Base-by-base conservation (phyloP, 2,888 invertebrate genomes). In the Xylocampa areola region DNA sequence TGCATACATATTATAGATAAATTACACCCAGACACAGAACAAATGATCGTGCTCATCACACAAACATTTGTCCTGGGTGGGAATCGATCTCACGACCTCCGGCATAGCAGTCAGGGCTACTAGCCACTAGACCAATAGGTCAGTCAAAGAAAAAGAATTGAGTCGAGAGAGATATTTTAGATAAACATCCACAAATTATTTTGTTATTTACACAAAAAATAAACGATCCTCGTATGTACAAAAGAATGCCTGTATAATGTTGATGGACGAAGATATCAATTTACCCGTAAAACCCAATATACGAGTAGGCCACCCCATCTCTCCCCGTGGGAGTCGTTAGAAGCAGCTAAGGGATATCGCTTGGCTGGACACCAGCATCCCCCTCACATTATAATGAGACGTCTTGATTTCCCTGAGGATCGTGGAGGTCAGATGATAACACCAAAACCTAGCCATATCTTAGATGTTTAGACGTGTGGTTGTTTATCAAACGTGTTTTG, bases 241-340 rank as follows among this genome's bases (percentile, higher is more conserved):
- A 14, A 8, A 32, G 14, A 32, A 32, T 2, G 6, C 7, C 7
- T 7, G 0, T 0, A 2, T 14, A 13, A 32, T 32, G 6, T n/a
- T 30, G 21, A 30, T 21, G 30, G 25, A 37, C 37, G 30, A 37
- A 30, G 17, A 30, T 50, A 50, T 44, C 13, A 43, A 41, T 57
- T 63, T 29, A 13, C 6, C 16, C 17, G 14, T 16, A 36, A 40
- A 45, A 13, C n/a, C 16, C 36, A 14, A 45, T 23, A 37, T 30
- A 17, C 40, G 37, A 23, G 5, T 29, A 21, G n/a, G 37, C 10
- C 16, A 37, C 19, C 29, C 29, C 13, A 19, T 29, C 0, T 3
- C 21, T 51, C 14, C 63, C 39, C 60, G 5, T 0, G 68, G 47
- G 68, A 53, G 53, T 53, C 62, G 39, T 64, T 68, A 48, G 33